Evolutionary conservation across 2,113 vertebrate genomes (phyloP).

Genomic region (Ailuropoda melanoleuca): DNA sequence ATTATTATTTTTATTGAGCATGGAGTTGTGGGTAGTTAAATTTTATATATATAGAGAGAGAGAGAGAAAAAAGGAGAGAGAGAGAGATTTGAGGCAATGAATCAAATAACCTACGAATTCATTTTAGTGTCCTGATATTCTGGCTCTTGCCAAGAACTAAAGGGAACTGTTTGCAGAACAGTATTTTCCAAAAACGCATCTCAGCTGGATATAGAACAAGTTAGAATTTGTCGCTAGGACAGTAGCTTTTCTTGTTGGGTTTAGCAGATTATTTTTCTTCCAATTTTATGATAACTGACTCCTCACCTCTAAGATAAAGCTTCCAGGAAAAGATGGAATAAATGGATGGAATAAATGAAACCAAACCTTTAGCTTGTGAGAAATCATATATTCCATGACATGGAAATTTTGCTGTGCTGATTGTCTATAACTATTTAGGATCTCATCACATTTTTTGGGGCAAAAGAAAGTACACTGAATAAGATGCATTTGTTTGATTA

Average conservation of each 20-base stretch:
- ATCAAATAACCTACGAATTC: not conserved
- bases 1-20: not conserved
- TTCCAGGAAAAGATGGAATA: not conserved
- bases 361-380: not conserved
- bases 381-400: not conserved
- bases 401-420: not conserved
- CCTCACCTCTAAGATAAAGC: not conserved
- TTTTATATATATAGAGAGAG: too few relatives aligned
- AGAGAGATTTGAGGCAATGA: not conserved
- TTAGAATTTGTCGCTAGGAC: not conserved
- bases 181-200: not conserved
- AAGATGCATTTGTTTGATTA: conserved; percentile 53
- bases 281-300: conserved; percentile 23
- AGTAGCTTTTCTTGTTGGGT: not conserved
- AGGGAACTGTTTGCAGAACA: not conserved
- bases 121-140: not conserved
- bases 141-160: not conserved
- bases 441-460: not conserved
- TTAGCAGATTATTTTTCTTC: conserved; percentile 46
- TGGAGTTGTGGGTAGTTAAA: not conserved
- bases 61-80: not conserved
- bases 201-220: not conserved
- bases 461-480: not conserved
- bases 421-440: not conserved
- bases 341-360: not conserved